phyloP scores from a whole-genome alignment of 2,113 vertebrate species.

The Amazona vittata region DNA sequence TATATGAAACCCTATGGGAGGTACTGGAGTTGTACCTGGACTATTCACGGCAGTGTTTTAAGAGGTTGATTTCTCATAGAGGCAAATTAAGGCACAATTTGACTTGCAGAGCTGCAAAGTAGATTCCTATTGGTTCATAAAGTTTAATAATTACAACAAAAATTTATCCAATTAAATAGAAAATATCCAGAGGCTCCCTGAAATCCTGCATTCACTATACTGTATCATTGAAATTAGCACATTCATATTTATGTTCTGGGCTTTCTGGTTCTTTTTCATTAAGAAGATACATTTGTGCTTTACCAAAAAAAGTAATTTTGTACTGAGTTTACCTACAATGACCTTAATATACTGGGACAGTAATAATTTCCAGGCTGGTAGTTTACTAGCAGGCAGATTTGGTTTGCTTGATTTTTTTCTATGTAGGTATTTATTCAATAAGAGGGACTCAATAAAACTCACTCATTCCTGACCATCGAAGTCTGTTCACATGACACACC shows the following conservation, averaged over 20 bases:
- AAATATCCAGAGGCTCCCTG: not conserved
- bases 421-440: not conserved
- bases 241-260: not conserved
- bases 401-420: not conserved
- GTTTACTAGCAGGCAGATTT: not conserved
- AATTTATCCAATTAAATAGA: not conserved
- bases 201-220: not conserved
- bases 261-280: not conserved
- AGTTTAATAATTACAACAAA: not conserved
- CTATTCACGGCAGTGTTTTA: not conserved
- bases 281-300: not conserved
- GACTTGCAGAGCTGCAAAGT: not conserved
- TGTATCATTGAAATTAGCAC: not conserved
- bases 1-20: not conserved
- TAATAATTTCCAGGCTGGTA: not conserved
- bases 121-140: not conserved
- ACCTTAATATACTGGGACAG: not conserved
- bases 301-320: not conserved
- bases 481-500: not conserved
- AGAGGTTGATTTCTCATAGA: not conserved
- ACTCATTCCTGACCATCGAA: not conserved
- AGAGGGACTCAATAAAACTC: not conserved
- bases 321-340: not conserved
- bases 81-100: not conserved
- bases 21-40: not conserved